Percentiles rank a stretch among this genome's conserved stretches.
phyloP scores from a whole-genome alignment of 2,888 invertebrate species.

The Arctia plantaginis region DNA sequence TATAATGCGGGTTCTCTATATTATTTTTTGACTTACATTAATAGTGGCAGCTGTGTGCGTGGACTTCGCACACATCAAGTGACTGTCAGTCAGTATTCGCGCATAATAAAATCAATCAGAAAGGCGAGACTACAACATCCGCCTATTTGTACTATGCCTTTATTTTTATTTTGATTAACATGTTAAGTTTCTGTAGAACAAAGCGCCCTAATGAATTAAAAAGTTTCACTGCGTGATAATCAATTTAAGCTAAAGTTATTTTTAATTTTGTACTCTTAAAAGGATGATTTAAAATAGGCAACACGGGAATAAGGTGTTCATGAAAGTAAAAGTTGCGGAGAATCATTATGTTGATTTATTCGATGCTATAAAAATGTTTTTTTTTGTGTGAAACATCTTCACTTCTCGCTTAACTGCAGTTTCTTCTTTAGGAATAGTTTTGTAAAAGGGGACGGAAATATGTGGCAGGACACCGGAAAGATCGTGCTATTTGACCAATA shows the following conservation, averaged over 20 bases:
- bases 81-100: slow-evolving; percentile 38
- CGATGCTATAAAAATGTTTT: slow-evolving; percentile 33
- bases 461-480: no score
- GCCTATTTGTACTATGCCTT: slow-evolving; percentile 50
- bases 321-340: slow-evolving; percentile 45
- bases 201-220: slow-evolving; percentile 17
- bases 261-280: slow-evolving; percentile 33
- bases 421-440: not conserved
- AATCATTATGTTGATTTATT: slow-evolving; percentile 42
- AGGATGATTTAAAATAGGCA: slow-evolving; percentile 39
- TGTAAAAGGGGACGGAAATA: no score
- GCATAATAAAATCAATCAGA: slow-evolving; percentile 57
- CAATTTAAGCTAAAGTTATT: slow-evolving; percentile 30
- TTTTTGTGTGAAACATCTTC: not conserved
- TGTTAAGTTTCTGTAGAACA: not conserved
- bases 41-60: slow-evolving; percentile 5
- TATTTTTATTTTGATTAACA: slow-evolving; percentile 29
- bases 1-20: not conserved
- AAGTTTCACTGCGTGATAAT: slow-evolving; percentile 41
- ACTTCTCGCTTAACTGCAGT: not conserved
- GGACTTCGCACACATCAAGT: slow-evolving; percentile 41
- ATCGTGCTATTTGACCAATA: no score
- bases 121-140: slow-evolving; percentile 55
- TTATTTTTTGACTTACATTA: not conserved
- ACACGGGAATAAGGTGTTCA: slow-evolving; percentile 26